phyloP scores from a whole-genome alignment of 2,888 invertebrate species.

The Xanthia icteritia region DNA sequence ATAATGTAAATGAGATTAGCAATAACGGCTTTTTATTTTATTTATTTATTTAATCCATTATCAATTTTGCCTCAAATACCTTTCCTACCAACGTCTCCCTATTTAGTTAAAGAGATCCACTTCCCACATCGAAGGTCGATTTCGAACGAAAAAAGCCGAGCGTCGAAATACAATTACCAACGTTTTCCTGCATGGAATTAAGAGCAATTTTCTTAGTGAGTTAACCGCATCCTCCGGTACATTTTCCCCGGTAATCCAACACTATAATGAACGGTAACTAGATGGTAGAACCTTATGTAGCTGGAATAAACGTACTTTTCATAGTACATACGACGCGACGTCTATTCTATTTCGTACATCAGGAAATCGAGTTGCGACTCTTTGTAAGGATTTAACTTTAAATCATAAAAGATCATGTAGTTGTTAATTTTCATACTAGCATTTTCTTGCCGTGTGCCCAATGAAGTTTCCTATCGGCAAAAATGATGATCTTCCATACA shows the following conservation, averaged over 20 bases:
- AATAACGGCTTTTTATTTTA: too few relatives aligned
- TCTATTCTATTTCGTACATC: not conserved
- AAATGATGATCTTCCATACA: too few relatives aligned
- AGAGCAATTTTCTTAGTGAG: slow-evolving; percentile 65
- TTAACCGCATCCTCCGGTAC: slow-evolving; percentile 54
- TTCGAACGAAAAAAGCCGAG: slow-evolving; percentile 26
- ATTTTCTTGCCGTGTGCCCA: too few relatives aligned
- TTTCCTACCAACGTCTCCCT: not conserved
- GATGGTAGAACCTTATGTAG: slow-evolving; percentile 10
- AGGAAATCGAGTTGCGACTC: too few relatives aligned
- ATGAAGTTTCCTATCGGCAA: too few relatives aligned
- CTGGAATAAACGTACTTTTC: not conserved
- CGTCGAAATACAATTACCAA: slow-evolving; percentile 45
- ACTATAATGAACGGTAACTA: slow-evolving; percentile 58
- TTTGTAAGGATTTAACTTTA: too few relatives aligned
- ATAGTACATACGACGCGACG: not conserved
- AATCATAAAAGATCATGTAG: too few relatives aligned
- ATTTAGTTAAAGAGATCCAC: not conserved
- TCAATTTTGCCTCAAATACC: not conserved
- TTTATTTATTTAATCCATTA: not conserved
- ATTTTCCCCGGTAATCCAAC: slow-evolving; percentile 54
- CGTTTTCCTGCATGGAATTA: slow-evolving; percentile 48
- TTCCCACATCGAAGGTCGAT: not conserved
- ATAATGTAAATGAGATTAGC: too few relatives aligned
- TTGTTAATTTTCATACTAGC: too few relatives aligned